Percentiles rank a stretch among this genome's conserved stretches.
Conservation (phyloP, 2,113 vertebrate species). For the Callocephalon fimbriatum region DNA sequence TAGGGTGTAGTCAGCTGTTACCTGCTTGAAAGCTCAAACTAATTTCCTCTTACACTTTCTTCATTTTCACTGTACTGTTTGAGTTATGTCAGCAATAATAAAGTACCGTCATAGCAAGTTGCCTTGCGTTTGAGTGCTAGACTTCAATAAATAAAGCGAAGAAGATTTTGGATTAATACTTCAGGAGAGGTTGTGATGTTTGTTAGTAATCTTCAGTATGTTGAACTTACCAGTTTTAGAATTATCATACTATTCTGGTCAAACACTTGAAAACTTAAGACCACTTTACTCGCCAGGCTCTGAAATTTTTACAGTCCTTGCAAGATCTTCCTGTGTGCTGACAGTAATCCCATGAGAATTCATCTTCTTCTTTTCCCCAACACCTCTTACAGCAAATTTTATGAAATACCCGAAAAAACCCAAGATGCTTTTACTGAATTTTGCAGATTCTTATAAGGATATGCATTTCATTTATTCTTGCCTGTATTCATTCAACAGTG, state of each 20-base stretch:
- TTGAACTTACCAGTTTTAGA: neutral
- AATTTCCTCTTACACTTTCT: neutral
- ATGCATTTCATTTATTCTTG: neutral
- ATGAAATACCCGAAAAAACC: neutral
- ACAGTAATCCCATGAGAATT: neutral
- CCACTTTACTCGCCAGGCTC: neutral
- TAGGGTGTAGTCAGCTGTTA: neutral
- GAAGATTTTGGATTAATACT: neutral
- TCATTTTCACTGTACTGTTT: neutral
- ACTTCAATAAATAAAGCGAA: neutral
- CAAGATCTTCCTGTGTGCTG: neutral
- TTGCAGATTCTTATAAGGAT: neutral
- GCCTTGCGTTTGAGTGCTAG: neutral
- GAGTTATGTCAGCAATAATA: neutral
- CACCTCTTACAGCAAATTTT: neutral
- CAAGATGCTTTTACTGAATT: neutral
- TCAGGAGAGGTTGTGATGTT: neutral
- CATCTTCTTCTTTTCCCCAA: neutral
- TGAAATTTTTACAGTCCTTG: neutral
- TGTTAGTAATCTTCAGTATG: neutral
- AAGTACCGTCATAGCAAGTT: neutral
- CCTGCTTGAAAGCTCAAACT: neutral
- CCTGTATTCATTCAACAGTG: neutral
- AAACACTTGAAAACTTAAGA: neutral
- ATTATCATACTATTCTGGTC: rapidly evolving